Evolutionary conservation across 2,888 invertebrate genomes (phyloP).

Genomic region (Caenorhabditis sinica): DNA sequence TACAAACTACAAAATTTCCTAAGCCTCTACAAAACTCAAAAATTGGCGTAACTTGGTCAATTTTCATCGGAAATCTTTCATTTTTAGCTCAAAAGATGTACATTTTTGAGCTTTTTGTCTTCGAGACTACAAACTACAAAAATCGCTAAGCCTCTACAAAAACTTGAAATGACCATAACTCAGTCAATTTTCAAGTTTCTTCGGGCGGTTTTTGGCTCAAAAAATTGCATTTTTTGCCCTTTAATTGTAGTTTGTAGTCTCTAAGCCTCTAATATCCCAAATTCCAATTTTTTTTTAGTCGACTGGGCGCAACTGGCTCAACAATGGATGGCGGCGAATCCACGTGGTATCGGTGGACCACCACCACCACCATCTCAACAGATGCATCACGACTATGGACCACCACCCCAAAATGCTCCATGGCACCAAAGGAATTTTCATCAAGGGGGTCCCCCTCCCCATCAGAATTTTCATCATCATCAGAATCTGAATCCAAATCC

Average conservation of each 20-base stretch:
- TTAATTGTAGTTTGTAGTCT: neutral
- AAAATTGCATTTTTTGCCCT: no score
- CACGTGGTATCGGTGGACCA: slow-evolving; percentile 5
- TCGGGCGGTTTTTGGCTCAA: neutral
- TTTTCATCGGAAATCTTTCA: no score
- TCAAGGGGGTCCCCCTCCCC: neutral
- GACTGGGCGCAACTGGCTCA: slow-evolving; percentile 81
- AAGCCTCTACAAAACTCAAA: no score
- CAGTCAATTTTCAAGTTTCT: no score
- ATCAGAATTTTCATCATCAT: slow-evolving; percentile 25
- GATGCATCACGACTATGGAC: slow-evolving; percentile 7
- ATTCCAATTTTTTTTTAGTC: slow-evolving; percentile 69
- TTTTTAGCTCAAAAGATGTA: no score
- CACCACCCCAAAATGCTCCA: neutral
- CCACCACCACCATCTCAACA: neutral
- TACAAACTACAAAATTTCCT: no score
- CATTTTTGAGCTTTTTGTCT: no score
- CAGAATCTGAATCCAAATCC: slow-evolving; percentile 20
- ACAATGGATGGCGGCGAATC: slow-evolving; percentile 78
- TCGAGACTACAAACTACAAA: no score
- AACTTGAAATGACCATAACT: no score
- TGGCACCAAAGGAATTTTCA: neutral
- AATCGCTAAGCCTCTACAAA: no score
- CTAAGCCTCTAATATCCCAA: slow-evolving; percentile 5
- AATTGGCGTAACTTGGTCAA: no score